Conservation (phyloP, 2,113 vertebrate species). For the Lepus americanus region DNA sequence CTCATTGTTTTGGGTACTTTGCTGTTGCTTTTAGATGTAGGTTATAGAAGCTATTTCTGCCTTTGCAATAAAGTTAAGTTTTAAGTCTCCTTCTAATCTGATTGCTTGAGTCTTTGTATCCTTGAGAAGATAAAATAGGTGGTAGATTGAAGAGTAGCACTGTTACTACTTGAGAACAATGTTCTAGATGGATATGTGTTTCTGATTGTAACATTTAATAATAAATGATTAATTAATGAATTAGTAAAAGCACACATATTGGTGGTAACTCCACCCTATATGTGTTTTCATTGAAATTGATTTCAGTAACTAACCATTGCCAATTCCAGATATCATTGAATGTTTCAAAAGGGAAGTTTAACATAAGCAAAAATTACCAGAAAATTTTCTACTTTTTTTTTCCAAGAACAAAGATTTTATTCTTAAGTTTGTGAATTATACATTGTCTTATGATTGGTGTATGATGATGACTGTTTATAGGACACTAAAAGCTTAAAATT, state of each 20-base stretch:
- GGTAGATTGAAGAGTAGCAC: neutral
- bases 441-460: constrained; percentile 59
- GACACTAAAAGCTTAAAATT: constrained; percentile 50
- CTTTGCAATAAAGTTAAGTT: constrained; percentile 5
- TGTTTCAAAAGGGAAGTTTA: constrained; percentile 39
- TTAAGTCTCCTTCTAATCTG: neutral
- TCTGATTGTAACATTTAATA: neutral
- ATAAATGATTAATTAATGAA: constrained; percentile 2
- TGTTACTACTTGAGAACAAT: neutral
- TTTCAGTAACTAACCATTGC: constrained; percentile 13
- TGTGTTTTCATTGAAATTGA: neutral
- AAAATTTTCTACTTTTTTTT: neutral
- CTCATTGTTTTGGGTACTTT: neutral
- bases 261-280: neutral
- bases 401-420: neutral
- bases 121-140: constrained; percentile 11
- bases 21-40: neutral
- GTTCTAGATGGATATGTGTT: constrained; percentile 10
- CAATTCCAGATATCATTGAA: constrained; percentile 14
- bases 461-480: constrained; percentile 37
- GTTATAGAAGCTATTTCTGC: neutral
- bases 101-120: neutral
- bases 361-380: constrained; percentile 31
- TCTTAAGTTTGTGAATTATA: constrained; percentile 32
- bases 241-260: neutral